A percentile compares a stretch with the other conserved stretches of the same genome.
Conservation (phyloP, 30 jellyfish, hydroid and myxozoan species). For the Morbakka virulenta region DNA sequence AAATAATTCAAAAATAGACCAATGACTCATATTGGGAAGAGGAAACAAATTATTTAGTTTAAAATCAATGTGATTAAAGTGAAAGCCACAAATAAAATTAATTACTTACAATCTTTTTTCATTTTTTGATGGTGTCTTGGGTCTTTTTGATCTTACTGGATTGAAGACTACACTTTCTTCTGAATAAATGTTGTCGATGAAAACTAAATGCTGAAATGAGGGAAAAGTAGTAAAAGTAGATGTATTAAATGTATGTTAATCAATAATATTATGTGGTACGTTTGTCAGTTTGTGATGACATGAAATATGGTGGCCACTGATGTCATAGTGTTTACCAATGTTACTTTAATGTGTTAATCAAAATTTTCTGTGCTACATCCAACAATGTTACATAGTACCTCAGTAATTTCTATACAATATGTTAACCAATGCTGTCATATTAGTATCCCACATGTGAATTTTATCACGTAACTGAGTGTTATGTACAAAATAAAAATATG, state of each 20-base stretch:
- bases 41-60: not conserved
- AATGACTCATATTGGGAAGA: not conserved
- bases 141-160: constrained; percentile 92
- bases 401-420: too few relatives aligned
- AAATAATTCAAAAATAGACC: too few relatives aligned
- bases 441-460: too few relatives aligned
- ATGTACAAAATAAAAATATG: too few relatives aligned
- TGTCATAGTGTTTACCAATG: too few relatives aligned
- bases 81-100: not conserved
- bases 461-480: too few relatives aligned
- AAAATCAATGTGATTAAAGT: not conserved
- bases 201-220: constrained; percentile 49
- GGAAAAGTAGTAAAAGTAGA: not conserved
- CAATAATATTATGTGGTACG: not conserved
- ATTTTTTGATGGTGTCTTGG: constrained; percentile 82
- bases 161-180: constrained; percentile 93
- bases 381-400: too few relatives aligned
- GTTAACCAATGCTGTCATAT: too few relatives aligned
- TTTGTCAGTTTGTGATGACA: not conserved
- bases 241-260: not conserved
- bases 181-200: constrained; percentile 71
- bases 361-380: too few relatives aligned
- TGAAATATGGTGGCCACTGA: not conserved
- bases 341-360: too few relatives aligned
- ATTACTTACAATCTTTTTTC: constrained; percentile 38